Evolutionary conservation across 2,888 invertebrate species (phyloP).

Genomic region (Folsomia candida): DNA sequence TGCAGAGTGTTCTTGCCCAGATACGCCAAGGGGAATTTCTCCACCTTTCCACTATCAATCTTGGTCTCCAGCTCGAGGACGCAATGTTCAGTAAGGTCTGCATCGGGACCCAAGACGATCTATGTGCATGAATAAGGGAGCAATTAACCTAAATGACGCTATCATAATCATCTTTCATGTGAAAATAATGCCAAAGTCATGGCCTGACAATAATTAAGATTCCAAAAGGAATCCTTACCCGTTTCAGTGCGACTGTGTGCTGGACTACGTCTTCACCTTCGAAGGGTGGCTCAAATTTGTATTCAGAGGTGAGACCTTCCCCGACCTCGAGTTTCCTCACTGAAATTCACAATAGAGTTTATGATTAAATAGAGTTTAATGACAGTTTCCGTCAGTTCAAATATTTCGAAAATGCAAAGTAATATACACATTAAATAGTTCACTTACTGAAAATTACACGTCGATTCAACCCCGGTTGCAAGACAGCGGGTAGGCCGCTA

Average conservation of each 20-base stretch:
- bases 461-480: too few relatives aligned
- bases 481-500: too few relatives aligned
- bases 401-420: too few relatives aligned
- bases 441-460: not conserved
- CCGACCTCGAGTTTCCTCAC: not conserved
- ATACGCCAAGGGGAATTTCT: conserved; percentile 21
- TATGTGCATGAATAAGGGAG: too few relatives aligned
- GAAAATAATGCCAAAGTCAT: too few relatives aligned
- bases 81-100: conserved; percentile 10
- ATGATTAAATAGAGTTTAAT: too few relatives aligned
- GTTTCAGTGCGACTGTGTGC: not conserved
- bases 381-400: too few relatives aligned
- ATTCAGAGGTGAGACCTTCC: not conserved
- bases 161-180: too few relatives aligned
- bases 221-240: too few relatives aligned
- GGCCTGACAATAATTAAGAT: too few relatives aligned
- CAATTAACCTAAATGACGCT: too few relatives aligned
- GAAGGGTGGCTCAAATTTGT: not conserved
- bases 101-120: conserved; percentile 20
- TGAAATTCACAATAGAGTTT: not conserved
- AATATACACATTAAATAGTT: too few relatives aligned
- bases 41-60: conserved; percentile 8
- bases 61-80: conserved; percentile 8
- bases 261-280: not conserved
- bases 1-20: conserved; percentile 20